A percentile compares a stretch with the other conserved stretches of the same genome.
Conservation (phyloP, 2,888 invertebrate genomes). For the Erebia aethiops region DNA sequence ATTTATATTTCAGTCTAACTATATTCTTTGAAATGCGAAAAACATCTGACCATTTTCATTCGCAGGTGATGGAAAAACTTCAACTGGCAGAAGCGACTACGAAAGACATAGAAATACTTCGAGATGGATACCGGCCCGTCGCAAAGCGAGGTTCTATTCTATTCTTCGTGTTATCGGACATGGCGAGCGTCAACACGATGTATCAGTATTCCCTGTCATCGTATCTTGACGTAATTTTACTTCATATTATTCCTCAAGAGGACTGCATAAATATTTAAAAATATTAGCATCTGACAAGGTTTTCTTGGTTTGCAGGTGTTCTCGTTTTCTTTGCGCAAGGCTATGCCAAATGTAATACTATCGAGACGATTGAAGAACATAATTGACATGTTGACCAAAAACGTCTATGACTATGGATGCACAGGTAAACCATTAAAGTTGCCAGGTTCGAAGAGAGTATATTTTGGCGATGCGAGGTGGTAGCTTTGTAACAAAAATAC, state of each 20-base stretch:
- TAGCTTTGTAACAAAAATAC: background rate
- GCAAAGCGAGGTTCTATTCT: conserved; percentile 94
- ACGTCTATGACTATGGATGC: conserved; percentile 95
- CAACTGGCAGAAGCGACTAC: conserved; percentile 89
- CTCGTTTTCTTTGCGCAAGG: conserved; percentile 89
- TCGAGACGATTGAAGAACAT: conserved; percentile 90
- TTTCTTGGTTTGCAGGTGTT: conserved; percentile 83
- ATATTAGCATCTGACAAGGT: background rate
- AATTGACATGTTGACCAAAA: conserved; percentile 92
- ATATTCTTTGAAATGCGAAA: too few species aligned
- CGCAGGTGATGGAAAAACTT: conserved; percentile 88
- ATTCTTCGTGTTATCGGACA: conserved; percentile 95
- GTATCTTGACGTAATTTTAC: conserved; percentile 86
- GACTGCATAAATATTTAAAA: background rate
- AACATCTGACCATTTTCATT: background rate
- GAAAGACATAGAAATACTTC: conserved; percentile 90
- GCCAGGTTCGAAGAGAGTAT: background rate
- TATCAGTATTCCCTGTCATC: conserved; percentile 95
- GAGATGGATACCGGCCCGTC: conserved; percentile 93
- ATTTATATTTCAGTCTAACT: too few species aligned
- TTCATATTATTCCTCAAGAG: background rate
- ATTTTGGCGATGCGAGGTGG: too few species aligned
- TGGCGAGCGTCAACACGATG: conserved; percentile 95
- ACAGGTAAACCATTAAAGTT: conserved; percentile 79
- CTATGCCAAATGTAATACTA: conserved; percentile 91